Evolutionary conservation across 2,888 invertebrate species (phyloP), one percentile per base, ranked within the genome.

Genomic region (Candidula unifasciata): DNA sequence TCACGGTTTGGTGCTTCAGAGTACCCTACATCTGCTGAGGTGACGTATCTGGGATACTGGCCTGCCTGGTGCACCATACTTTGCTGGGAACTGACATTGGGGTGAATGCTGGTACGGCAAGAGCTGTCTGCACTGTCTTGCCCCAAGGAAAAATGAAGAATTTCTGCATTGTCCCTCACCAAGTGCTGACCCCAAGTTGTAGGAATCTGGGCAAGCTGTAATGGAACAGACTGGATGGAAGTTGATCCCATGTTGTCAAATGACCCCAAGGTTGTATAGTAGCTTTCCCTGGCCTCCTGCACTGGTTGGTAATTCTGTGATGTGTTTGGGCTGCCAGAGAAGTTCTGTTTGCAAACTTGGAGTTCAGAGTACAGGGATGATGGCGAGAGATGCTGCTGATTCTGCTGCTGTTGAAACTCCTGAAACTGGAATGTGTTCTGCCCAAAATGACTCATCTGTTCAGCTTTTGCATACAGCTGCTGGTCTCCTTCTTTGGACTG

Each of bases 1-100:
- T 79, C 79, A 68, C 54, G 74, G 33, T 18, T 54, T 27, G 54
- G 0, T 74, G 74, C 54, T 35, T 78, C 78, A 64, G 78, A 37
- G 24, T 64, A 76, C 16, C 24, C 24, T 30, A 54, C 27, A 27
- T 54, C 54, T 74, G 74, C 21, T 54, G 74, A 30, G 54, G 74
- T 54, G 64, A 64, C 24, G 27, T 18, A 44, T 33, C 52, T 79
- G 37, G 37, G n/a, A 79, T 66, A 57, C 79, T 79, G 79, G 68
- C 64, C 52, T 24, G 6, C n/a, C 21, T 79, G 79, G 44, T 44
- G 33, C 30, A 68, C 30, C 77, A 78, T 78, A 64, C 60, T 78
- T 16, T 64, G 60, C 13, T 78, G 74, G 54, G 74, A 74, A 8
- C 30, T 54, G 0, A 74, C 24, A 74, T 30, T 54, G 52, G 37